A percentile compares a stretch with the other conserved stretches of the same genome.
Evolutionary conservation across 2,888 invertebrate species (phyloP).

Genomic region (Tineola bisselliella): DNA sequence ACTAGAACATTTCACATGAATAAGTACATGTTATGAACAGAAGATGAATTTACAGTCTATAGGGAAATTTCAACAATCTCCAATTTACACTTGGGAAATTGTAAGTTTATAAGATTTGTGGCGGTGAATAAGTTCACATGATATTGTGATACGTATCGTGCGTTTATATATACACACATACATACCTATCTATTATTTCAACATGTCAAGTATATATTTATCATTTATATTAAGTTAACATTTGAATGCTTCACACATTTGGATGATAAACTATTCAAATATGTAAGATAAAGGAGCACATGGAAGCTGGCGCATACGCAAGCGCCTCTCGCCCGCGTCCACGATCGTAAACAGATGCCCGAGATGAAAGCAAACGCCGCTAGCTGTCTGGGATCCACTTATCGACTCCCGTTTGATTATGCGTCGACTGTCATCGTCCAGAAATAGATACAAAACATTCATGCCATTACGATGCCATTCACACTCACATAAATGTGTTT

Average conservation of each 20-base stretch:
- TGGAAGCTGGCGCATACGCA: conserved; percentile 15
- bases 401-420: conserved; percentile 55
- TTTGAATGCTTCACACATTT: neutral
- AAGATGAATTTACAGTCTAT: conserved; percentile 8
- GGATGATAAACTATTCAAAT: conserved; percentile 4
- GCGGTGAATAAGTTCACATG: neutral
- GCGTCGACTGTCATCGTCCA: conserved; percentile 52
- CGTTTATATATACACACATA: neutral
- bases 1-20: neutral
- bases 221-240: neutral
- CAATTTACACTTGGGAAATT: conserved; percentile 16
- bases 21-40: neutral
- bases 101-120: neutral
- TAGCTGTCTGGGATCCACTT: conserved; percentile 35
- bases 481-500: neutral
- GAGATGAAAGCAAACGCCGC: conserved; percentile 54
- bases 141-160: neutral
- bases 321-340: conserved; percentile 15
- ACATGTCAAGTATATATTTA: no score
- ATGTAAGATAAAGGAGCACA: conserved; percentile 1
- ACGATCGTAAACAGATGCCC: conserved; percentile 44
- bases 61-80: conserved; percentile 19
- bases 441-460: conserved; percentile 44
- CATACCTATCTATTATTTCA: no score
- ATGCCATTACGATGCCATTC: neutral